A percentile compares a stretch with the other conserved stretches of the same genome.
These are phyloP conservation scores for Galeruca laticollis DNA, from an alignment of 2,888 invertebrate genomes.

Conservation along the genomic window DNA sequence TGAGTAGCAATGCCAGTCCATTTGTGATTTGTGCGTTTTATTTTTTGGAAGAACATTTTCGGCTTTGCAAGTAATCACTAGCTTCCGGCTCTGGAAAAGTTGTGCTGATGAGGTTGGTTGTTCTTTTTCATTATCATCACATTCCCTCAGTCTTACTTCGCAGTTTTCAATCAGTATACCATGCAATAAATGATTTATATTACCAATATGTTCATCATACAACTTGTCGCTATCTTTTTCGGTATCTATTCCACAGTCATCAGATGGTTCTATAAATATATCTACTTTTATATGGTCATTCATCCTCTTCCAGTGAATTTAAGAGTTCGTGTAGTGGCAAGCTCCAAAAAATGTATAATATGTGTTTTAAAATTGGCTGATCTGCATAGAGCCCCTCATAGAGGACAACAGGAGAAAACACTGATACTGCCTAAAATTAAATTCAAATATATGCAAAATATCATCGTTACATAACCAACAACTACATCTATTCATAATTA, in stretches of 20 bases:
- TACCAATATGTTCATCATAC: too few species aligned
- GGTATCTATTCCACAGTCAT: too few species aligned
- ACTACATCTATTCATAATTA: too few species aligned
- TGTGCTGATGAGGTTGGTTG: not conserved
- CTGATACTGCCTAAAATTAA: not conserved
- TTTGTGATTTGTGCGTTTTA: not conserved
- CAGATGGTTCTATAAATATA: too few species aligned
- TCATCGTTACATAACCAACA: not conserved
- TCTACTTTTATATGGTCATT: too few species aligned
- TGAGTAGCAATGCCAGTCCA: not conserved
- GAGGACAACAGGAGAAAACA: not conserved
- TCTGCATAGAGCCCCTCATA: constrained; percentile 22
- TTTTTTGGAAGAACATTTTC: not conserved
- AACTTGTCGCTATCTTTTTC: too few species aligned
- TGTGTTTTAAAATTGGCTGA: too few species aligned
- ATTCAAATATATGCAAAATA: not conserved
- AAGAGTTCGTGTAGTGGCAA: constrained; percentile 19
- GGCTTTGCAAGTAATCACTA: not conserved
- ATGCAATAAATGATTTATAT: constrained; percentile 28
- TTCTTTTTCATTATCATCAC: constrained; percentile 10
- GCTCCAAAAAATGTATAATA: constrained; percentile 23
- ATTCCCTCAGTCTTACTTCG: constrained; percentile 14
- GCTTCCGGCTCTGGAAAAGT: not conserved
- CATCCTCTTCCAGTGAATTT: constrained; percentile 14
- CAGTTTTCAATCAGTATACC: constrained; percentile 23